Evolutionary conservation across 2,113 vertebrate species (phyloP).

Genomic region (Galemys pyrenaicus): DNA sequence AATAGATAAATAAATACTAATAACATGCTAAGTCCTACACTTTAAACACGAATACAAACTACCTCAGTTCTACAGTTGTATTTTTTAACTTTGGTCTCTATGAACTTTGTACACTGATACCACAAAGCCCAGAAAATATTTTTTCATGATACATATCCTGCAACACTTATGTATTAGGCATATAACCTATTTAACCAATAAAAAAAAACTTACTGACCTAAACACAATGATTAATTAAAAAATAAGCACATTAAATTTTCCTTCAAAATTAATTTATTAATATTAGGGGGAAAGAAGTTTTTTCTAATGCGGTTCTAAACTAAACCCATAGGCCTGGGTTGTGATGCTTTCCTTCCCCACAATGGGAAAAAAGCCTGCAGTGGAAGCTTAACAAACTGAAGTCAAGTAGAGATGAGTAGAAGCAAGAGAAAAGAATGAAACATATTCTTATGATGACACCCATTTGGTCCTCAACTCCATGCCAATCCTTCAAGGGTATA

Average conservation of each 20-base stretch:
- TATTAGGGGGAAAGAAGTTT: neutral
- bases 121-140: neutral
- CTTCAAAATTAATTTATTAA: neutral
- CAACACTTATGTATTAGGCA: neutral
- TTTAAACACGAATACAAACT: neutral
- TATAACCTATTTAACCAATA: neutral
- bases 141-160: neutral
- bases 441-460: neutral
- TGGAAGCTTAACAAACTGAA: neutral
- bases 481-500: neutral
- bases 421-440: neutral
- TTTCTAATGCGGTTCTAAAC: neutral
- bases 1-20: too few relatives aligned
- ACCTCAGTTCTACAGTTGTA: neutral
- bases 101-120: neutral
- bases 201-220: neutral
- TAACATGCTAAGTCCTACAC: neutral
- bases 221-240: neutral
- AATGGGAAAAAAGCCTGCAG: neutral
- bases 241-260: neutral
- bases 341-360: neutral
- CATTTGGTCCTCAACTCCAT: neutral
- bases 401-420: neutral
- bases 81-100: neutral
- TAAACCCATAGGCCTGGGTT: neutral